A percentile compares a stretch with the other conserved stretches of the same genome.
phyloP scores from a whole-genome alignment of 2,888 invertebrate genomes.

The Leptogaster cylindrica region DNA sequence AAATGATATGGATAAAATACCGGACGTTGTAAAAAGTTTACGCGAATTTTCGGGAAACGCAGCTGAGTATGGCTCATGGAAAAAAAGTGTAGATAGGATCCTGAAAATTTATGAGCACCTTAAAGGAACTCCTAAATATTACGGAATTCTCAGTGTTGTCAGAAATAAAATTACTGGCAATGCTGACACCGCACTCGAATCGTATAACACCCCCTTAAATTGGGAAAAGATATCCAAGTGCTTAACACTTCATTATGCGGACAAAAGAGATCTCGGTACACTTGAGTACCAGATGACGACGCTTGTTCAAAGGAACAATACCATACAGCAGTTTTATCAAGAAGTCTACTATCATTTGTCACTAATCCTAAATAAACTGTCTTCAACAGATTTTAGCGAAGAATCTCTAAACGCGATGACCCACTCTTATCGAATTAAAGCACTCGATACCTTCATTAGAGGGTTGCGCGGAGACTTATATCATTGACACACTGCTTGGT shows the following conservation, averaged over 20 bases:
- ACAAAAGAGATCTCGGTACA: background rate
- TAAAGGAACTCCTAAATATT: background rate
- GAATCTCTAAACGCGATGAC: background rate
- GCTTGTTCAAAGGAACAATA: background rate
- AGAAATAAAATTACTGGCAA: background rate
- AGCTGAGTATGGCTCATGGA: background rate
- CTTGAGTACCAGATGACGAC: too few relatives aligned
- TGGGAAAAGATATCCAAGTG: too few relatives aligned
- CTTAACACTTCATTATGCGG: too few relatives aligned
- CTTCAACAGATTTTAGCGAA: background rate
- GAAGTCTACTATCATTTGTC: too few relatives aligned
- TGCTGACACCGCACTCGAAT: too few relatives aligned
- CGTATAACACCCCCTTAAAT: too few relatives aligned
- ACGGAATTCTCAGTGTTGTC: background rate
- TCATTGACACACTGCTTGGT: too few relatives aligned
- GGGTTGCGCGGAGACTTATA: background rate
- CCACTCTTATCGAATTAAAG: background rate
- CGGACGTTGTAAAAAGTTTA: too few relatives aligned
- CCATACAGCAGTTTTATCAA: too few relatives aligned
- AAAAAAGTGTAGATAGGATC: conserved; percentile 4
- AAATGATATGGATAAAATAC: too few relatives aligned
- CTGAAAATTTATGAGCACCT: too few relatives aligned
- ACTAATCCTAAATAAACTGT: background rate
- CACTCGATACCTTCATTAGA: background rate
- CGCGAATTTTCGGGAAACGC: too few relatives aligned